These are phyloP conservation scores for Drosophila koepferae DNA, from an alignment of 2,888 invertebrate genomes.

Conservation along the genomic window DNA sequence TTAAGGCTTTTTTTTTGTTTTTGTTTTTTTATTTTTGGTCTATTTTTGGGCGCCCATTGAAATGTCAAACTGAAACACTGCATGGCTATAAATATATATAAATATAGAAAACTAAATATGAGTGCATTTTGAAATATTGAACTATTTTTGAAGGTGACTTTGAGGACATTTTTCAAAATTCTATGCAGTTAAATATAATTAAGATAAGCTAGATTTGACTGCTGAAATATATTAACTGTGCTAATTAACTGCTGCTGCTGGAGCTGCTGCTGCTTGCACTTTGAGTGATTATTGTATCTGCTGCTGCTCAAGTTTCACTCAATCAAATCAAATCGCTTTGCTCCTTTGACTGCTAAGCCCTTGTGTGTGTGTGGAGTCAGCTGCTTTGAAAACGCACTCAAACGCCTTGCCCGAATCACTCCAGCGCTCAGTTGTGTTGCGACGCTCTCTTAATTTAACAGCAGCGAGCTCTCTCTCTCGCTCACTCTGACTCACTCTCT, in stretches of 20 bases:
- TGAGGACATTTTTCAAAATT: constrained; percentile 19
- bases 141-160: constrained; percentile 69
- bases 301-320: constrained; percentile 3
- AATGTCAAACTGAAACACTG: constrained; percentile 31
- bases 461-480: constrained; percentile 4
- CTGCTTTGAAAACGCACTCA: constrained; percentile 18
- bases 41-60: constrained; percentile 44
- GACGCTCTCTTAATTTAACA: constrained; percentile 26
- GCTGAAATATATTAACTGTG: not conserved
- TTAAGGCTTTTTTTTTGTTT: constrained; percentile 18
- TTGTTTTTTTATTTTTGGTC: constrained; percentile 5
- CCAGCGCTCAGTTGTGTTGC: constrained; percentile 26
- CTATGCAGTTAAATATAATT: not conserved
- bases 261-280: not conserved
- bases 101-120: constrained; percentile 10
- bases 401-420: constrained; percentile 25
- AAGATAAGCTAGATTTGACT: not conserved
- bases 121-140: constrained; percentile 45
- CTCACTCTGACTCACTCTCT: constrained; percentile 6
- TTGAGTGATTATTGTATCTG: constrained; percentile 7
- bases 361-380: constrained; percentile 20
- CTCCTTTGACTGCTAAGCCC: constrained; percentile 29
- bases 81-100: constrained; percentile 24
- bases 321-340: constrained; percentile 1
- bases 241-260: constrained; percentile 8